Evolutionary conservation across 2,113 vertebrate genomes (phyloP).

Genomic region (Chelonoidis abingdonii): DNA sequence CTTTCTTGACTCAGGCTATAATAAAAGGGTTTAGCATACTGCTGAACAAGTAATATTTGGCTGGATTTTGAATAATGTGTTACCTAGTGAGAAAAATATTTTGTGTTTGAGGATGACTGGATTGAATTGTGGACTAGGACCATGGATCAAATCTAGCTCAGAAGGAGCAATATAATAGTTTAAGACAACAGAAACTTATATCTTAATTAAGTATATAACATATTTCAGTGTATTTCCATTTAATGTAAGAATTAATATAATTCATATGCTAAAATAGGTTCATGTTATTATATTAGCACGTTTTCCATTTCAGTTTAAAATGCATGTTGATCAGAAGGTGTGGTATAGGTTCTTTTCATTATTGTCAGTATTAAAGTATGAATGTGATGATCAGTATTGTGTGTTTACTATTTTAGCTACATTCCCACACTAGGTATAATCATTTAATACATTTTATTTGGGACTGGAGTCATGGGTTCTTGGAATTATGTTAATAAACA

Average conservation of each 20-base stretch:
- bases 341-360: background rate
- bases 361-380: background rate
- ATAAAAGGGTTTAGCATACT: constrained; percentile 52
- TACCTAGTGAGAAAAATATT: constrained; percentile 43
- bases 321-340: background rate
- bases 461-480: background rate
- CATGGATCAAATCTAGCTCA: background rate
- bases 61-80: constrained; percentile 63
- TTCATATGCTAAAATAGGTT: constrained; percentile 7
- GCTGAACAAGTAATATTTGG: constrained; percentile 46
- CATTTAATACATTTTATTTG: background rate
- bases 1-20: constrained; percentile 39
- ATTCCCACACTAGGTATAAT: constrained; percentile 2
- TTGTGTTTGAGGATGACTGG: constrained; percentile 12
- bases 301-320: constrained; percentile 20
- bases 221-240: background rate
- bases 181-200: constrained; percentile 16
- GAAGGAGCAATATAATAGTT: constrained; percentile 20
- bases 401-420: background rate
- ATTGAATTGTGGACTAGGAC: constrained; percentile 40
- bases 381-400: background rate
- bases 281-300: background rate
- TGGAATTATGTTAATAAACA: constrained; percentile 18
- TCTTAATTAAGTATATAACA: background rate
- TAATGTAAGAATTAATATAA: constrained; percentile 14